Evolutionary conservation across 2,888 invertebrate species (phyloP), one percentile per base, ranked within the genome.

Genomic region (Tolmerus cingulatus): DNA sequence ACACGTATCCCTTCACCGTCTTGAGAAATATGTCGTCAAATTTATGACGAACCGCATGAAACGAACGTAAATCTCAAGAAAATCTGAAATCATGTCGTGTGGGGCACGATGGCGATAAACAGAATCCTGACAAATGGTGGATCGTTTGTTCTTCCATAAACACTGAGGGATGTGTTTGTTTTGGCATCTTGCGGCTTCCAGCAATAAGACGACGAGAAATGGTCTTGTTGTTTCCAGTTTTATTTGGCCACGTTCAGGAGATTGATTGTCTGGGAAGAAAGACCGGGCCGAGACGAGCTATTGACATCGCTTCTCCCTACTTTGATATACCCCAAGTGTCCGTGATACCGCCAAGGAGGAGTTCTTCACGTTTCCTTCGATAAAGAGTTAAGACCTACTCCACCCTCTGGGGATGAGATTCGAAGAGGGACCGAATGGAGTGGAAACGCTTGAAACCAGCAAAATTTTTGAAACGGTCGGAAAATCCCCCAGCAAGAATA

Each of bases 71-170:
- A 86, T 76, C 74, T 74, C 51, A 86, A 86, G 86, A 86, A 66
- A 76, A 86, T 84, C 84, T 84, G 84, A 86, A 86, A 86, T 86
- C 76, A 86, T 86, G 86, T 86, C 86, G 46, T 66, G 40, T 30
- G 34, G 74, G 74, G 46, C 46, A 86, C 46, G 51, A 74, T 43
- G 84, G 79, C 85, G 82, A 88, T 88, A 88, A 88, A 78, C 57
- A 85, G 77, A 88, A 88, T 88, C 86, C 87, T 79, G 88, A 87
- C 88, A 88, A 88, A 88, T 87, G 84, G 88, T 74, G 85, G 88
- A 87, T 88, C 88, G 77, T 88, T 88, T 88, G 88, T 88, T 85
- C 85, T 84, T 85, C 74, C 87, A 88, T 88, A 88, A 88, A 87
- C 87, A 81, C 85, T 85, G 85, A 88, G 82, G 87, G 84, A 87